Evolutionary conservation across 1,140 invertebrate genomes (phyloP).

Genomic region (Lethocerus indicus): DNA sequence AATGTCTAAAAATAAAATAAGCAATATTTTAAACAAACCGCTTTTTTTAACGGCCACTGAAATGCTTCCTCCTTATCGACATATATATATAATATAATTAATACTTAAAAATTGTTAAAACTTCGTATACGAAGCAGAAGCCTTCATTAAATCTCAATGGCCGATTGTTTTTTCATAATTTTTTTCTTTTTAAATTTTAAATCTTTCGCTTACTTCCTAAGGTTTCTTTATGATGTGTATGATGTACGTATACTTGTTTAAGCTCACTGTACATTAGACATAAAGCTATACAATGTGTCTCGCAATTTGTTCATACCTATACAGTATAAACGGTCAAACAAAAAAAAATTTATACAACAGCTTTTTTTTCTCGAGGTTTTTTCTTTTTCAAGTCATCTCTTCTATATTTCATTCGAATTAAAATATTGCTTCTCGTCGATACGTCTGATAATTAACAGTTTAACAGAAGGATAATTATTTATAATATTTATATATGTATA

Average conservation of each 20-base stretch:
- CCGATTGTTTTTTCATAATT: constrained; percentile 2
- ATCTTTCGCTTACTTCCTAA: constrained; percentile 12
- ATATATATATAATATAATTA: constrained; percentile 11
- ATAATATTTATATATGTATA: too few relatives aligned
- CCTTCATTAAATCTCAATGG: background rate
- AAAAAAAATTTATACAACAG: too few relatives aligned
- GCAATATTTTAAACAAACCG: constrained; percentile 11
- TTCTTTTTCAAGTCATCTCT: too few relatives aligned
- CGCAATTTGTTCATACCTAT: too few relatives aligned
- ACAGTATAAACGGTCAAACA: too few relatives aligned
- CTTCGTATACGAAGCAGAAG: constrained; percentile 15
- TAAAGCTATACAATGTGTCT: constrained; percentile 12
- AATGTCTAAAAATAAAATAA: constrained; percentile 16
- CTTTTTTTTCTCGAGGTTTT: too few relatives aligned
- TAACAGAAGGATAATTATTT: too few relatives aligned
- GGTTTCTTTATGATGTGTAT: constrained; percentile 17
- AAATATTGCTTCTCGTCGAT: too few relatives aligned
- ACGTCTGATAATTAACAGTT: too few relatives aligned
- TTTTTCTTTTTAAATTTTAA: too few relatives aligned
- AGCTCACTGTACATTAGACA: constrained; percentile 16
- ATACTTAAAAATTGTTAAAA: constrained; percentile 14
- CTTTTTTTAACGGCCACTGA: constrained; percentile 12
- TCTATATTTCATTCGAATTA: too few relatives aligned
- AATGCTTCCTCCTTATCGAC: too few relatives aligned
- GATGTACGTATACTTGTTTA: constrained; percentile 16